A percentile compares a stretch with the other conserved stretches of the same genome.
Evolutionary conservation across 2,888 invertebrate genomes (phyloP).

Genomic region (Yponomeuta evonymella): DNA sequence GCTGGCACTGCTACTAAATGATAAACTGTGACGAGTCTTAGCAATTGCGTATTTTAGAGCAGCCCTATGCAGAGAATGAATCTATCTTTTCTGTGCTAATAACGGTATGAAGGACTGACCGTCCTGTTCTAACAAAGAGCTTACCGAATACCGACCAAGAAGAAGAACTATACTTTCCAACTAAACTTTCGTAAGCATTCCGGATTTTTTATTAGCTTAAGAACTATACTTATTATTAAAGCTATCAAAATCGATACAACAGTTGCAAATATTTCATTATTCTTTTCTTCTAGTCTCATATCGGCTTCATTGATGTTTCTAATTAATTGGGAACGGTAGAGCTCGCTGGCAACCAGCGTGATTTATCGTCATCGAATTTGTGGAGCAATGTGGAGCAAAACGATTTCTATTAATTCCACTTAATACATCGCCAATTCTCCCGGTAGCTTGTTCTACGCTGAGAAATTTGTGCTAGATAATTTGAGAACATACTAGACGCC

Average conservation of each 20-base stretch:
- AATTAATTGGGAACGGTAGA: slow-evolving; percentile 56
- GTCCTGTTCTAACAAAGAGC: no score
- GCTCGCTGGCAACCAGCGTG: slow-evolving; percentile 46
- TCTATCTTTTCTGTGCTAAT: no score
- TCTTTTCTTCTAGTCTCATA: slow-evolving; percentile 23
- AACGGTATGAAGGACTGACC: no score
- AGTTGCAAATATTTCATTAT: slow-evolving; percentile 10
- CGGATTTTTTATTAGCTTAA: no score
- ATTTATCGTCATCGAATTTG: slow-evolving; percentile 51
- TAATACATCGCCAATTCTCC: not conserved
- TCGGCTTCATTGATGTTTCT: slow-evolving; percentile 53
- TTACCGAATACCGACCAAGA: no score
- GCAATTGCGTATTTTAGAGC: no score
- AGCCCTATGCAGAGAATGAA: no score
- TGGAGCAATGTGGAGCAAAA: slow-evolving; percentile 29
- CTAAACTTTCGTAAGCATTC: no score
- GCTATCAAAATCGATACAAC: not conserved
- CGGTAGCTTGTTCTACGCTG: not conserved
- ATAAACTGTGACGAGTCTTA: no score
- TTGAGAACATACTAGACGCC: not conserved
- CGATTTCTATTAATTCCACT: slow-evolving; percentile 6
- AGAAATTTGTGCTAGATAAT: not conserved
- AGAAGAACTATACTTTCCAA: no score
- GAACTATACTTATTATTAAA: not conserved
- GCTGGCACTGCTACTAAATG: no score